phyloP scores from a whole-genome alignment of 2,113 vertebrate genomes.

The Micronycteris hirsuta region DNA sequence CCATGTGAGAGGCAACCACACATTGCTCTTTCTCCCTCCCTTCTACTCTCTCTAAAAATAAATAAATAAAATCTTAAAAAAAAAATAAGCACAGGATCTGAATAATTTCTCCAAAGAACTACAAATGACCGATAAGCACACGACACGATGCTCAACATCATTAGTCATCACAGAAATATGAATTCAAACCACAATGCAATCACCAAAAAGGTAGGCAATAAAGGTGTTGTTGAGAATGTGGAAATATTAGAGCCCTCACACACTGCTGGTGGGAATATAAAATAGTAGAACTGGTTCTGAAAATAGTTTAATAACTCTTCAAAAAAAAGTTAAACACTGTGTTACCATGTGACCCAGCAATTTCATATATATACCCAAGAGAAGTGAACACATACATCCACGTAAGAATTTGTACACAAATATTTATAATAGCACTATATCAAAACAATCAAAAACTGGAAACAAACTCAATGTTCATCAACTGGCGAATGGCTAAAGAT shows the following conservation, averaged over 20 bases:
- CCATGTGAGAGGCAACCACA: too few relatives aligned
- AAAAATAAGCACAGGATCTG: too few relatives aligned
- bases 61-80: too few relatives aligned
- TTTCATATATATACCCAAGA: not conserved
- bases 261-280: not conserved
- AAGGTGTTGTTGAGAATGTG: not conserved
- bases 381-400: not conserved
- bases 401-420: not conserved
- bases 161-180: not conserved
- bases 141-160: not conserved
- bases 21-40: too few relatives aligned
- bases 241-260: not conserved
- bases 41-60: too few relatives aligned
- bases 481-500: not conserved
- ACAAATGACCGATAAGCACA: not conserved
- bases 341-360: not conserved
- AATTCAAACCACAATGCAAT: not conserved
- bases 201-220: not conserved
- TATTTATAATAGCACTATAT: not conserved
- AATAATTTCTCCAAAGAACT: constrained; percentile 15
- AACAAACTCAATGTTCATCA: not conserved
- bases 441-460: not conserved
- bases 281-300: not conserved
- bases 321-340: not conserved
- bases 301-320: not conserved